These are phyloP conservation scores for Sapayoa aenigma DNA, from an alignment of 2,113 vertebrate genomes.

Conservation along the genomic window DNA sequence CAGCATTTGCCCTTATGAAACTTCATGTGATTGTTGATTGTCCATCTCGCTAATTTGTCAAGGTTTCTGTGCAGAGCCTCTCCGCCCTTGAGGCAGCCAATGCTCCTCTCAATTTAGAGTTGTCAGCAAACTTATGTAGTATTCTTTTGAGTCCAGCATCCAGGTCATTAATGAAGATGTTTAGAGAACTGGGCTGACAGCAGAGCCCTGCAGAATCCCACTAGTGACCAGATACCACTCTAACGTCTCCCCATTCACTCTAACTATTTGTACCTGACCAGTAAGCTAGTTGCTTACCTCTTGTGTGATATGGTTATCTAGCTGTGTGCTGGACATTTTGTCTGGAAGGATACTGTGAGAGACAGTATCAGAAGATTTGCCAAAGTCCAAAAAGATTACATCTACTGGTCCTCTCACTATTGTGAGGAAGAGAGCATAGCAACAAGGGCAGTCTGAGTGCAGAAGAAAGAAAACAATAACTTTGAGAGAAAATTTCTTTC, in stretches of 20 bases:
- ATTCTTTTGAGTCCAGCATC: not conserved
- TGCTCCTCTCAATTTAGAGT: not conserved
- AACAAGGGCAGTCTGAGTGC: not conserved
- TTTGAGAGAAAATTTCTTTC: not conserved
- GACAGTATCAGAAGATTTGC: not conserved
- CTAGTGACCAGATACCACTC: not conserved
- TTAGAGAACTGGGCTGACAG: not conserved
- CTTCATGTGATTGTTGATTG: not conserved
- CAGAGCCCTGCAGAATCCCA: not conserved
- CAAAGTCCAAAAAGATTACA: not conserved
- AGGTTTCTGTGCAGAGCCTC: not conserved
- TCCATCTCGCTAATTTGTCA: not conserved
- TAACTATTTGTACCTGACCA: not conserved
- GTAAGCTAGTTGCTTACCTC: not conserved
- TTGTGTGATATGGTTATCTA: not conserved
- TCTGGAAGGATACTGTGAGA: not conserved
- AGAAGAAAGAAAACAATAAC: not conserved
- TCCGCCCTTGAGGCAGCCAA: not conserved
- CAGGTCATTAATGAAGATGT: not conserved
- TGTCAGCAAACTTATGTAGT: not conserved
- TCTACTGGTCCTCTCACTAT: not conserved
- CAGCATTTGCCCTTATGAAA: not conserved
- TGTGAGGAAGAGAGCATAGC: not conserved
- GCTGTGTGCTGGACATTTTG: not conserved
- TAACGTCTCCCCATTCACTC: not conserved